Conservation (phyloP, 2,888 invertebrate genomes). For the Lathronympha strigana region DNA sequence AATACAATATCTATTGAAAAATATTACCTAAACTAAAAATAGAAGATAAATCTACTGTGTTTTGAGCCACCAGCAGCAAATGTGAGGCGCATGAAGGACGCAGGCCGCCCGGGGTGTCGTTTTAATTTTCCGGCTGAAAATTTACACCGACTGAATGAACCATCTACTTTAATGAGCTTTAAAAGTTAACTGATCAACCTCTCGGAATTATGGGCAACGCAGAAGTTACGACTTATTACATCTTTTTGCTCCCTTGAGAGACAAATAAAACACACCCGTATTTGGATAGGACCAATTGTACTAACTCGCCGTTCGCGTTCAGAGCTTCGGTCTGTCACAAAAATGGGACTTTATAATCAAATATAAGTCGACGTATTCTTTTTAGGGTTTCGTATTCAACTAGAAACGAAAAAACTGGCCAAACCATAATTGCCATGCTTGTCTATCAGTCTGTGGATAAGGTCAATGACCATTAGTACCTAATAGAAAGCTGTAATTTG, state of each 20-base stretch:
- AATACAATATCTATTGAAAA: too few relatives aligned
- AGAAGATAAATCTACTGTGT: conserved; percentile 25
- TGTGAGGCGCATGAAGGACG: conserved; percentile 45
- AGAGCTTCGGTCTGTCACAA: conserved; percentile 2
- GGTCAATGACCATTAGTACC: too few relatives aligned
- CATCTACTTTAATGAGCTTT: conserved; percentile 83
- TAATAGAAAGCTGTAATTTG: too few relatives aligned
- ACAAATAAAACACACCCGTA: conserved; percentile 34
- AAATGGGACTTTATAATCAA: conserved; percentile 1
- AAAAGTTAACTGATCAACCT: conserved; percentile 79
- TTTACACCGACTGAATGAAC: conserved; percentile 79
- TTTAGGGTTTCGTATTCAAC: too few relatives aligned
- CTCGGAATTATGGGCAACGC: conserved; percentile 47
- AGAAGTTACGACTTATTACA: conserved; percentile 36
- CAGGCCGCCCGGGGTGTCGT: conserved; percentile 74
- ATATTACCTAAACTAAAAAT: too few relatives aligned
- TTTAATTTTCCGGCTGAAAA: conserved; percentile 83
- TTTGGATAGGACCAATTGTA: conserved; percentile 28
- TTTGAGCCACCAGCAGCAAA: neutral
- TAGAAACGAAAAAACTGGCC: too few relatives aligned
- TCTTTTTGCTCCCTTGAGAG: conserved; percentile 24
- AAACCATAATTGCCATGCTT: too few relatives aligned
- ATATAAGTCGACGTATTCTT: neutral
- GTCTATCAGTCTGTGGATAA: too few relatives aligned
- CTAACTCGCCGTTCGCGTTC: neutral